Conservation (phyloP, 2,797 vertebrate genomes). For the Nothura maculosa region DNA sequence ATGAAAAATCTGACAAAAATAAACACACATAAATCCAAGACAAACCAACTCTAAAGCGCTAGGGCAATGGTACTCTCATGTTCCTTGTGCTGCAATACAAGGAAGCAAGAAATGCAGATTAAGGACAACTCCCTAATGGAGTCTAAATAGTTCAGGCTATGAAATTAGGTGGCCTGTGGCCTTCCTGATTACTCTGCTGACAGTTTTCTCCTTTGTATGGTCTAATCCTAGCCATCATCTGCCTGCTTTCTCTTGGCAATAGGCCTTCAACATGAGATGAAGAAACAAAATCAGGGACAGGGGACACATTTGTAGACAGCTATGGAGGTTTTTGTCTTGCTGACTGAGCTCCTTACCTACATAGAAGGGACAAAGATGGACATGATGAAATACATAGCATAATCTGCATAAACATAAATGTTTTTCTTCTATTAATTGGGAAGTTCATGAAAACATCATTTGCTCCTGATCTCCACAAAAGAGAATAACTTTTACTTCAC, state of each 20-base stretch:
- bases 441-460: background rate
- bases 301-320: background rate
- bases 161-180: background rate
- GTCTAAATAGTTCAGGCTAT: background rate
- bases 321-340: background rate
- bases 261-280: background rate
- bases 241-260: background rate
- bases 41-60: background rate
- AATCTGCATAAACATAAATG: too few species aligned
- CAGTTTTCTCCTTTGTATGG: background rate
- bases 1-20: background rate
- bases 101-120: background rate
- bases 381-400: too few species aligned
- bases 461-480: background rate
- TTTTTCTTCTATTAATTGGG: background rate
- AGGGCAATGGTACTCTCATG: rapidly evolving
- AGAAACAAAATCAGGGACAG: background rate
- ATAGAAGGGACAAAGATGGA: background rate
- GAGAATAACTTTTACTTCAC: background rate
- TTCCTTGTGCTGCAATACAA: background rate
- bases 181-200: background rate
- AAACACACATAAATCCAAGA: background rate
- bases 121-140: background rate
- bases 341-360: background rate
- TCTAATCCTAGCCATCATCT: background rate